phyloP scores from a whole-genome alignment of 2,113 vertebrate species.

The Calyptommatus sinebrachiatus region DNA sequence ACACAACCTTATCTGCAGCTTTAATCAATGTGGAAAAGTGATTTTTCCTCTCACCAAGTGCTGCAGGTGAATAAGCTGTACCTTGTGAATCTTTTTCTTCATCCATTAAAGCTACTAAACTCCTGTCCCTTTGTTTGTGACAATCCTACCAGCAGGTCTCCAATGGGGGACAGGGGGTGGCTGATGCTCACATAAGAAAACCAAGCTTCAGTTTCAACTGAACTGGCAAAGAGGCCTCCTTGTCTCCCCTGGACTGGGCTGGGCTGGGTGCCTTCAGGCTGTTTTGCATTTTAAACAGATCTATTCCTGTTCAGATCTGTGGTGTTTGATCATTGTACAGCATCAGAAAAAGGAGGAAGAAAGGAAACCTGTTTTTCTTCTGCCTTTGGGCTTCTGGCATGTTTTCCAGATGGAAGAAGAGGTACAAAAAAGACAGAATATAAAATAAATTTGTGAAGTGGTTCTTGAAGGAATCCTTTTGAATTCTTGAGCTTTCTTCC shows the following conservation, averaged over 20 bases:
- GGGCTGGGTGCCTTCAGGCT: background rate
- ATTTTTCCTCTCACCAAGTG: no score
- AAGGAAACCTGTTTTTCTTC: background rate
- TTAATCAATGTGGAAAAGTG: no score
- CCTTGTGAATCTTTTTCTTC: no score
- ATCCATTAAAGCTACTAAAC: no score
- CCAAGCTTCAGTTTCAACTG: background rate
- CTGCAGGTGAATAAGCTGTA: no score
- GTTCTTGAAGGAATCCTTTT: background rate
- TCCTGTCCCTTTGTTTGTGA: no score
- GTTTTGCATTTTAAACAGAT: background rate
- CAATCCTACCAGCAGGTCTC: background rate
- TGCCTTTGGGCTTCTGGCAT: background rate
- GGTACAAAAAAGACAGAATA: background rate
- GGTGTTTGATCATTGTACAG: background rate
- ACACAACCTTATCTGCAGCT: no score
- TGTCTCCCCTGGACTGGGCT: background rate
- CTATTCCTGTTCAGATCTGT: background rate
- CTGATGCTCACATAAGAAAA: background rate
- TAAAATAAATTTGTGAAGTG: background rate
- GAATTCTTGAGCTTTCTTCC: background rate
- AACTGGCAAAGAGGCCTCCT: background rate
- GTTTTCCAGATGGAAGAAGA: background rate
- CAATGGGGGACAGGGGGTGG: no score
- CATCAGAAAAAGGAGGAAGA: rapidly evolving